Conservation (phyloP, 2,888 invertebrate species). For the Trissoscelio sp. region DNA sequence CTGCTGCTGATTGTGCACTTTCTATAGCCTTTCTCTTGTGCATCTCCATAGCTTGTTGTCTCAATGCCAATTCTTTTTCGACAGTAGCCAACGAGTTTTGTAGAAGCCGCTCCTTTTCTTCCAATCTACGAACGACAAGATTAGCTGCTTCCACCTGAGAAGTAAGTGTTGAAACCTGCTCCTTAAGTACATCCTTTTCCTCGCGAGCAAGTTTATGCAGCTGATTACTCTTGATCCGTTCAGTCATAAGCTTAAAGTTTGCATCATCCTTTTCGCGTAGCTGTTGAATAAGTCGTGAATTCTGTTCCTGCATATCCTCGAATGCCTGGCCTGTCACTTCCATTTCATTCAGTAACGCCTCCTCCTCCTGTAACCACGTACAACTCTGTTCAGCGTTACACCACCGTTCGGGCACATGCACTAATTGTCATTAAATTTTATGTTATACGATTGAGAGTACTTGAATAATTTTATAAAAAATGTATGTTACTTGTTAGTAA, state of each 20-base stretch:
- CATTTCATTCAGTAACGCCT: slow-evolving; percentile 98
- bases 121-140: slow-evolving; percentile 95
- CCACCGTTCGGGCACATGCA: slow-evolving; percentile 77
- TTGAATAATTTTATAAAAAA: neutral
- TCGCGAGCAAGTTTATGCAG: slow-evolving; percentile 95
- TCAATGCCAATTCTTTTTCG: slow-evolving; percentile 95
- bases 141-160: slow-evolving; percentile 97
- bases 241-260: slow-evolving; percentile 99
- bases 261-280: slow-evolving; percentile 98
- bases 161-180: slow-evolving; percentile 91
- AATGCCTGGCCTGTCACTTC: slow-evolving; percentile 99
- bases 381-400: slow-evolving; percentile 82
- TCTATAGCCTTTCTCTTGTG: slow-evolving; percentile 99
- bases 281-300: slow-evolving; percentile 96
- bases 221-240: slow-evolving; percentile 97
- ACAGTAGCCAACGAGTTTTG: slow-evolving; percentile 96
- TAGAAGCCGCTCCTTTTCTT: slow-evolving; percentile 97
- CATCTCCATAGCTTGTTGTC: slow-evolving; percentile 99
- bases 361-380: slow-evolving; percentile 90
- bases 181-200: slow-evolving; percentile 96
- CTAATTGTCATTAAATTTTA: slow-evolving; percentile 56
- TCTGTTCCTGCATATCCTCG: slow-evolving; percentile 99
- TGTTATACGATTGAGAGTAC: slow-evolving; percentile 34
- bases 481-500: neutral
- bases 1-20: slow-evolving; percentile 98